Evolutionary conservation across 2,888 invertebrate species (phyloP), one percentile per base, ranked within the genome.

Genomic region (Macrosoma leucophasiata): DNA sequence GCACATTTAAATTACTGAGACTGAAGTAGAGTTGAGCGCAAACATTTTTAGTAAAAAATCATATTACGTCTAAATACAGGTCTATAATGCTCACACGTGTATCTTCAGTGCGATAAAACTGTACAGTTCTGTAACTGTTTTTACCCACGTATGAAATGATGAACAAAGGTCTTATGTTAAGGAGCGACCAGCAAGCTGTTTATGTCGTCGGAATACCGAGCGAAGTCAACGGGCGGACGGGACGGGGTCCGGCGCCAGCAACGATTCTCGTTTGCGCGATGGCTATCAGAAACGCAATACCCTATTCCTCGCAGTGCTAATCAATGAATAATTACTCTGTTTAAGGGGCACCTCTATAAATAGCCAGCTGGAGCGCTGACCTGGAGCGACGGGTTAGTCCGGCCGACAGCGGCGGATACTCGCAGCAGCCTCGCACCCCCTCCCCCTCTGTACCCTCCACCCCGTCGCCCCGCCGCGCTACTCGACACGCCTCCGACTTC

Each of bases 261-360:
- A 71, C 72, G 66, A 67, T 76, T 76, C 79, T 76, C 63, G 79
- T 81, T 78, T 77, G 71, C 63, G 72, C 79, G 81, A 81, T 81
- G 70, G 72, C 77, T 81, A 84, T 84, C 82, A 77, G 74, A 71
- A 77, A 77, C 76, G 81, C 79, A 81, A 82, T 81, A 77, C 81
- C 68, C 78, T 81, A 84, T 81, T 82, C 81, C 81, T 77, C 71
- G 79, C 78, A 76, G 79, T 78, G 78, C 82, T 84, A 84, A 84
- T 84, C 82, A 84, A 82, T 84, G 82, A 84, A 84, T 84, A 84
- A 84, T 84, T 84, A 84, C 81, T 84, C 82, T 84, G 82, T 82
- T 84, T 82, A 82, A 84, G 84, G 82, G 78, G 77, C 76, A 81
- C 74, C 73, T 84, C 82, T 84, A 84, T 82, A 82, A 82, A 84